phyloP scores from a whole-genome alignment of 2,797 vertebrate species.

The Phataginus tetradactyla region DNA sequence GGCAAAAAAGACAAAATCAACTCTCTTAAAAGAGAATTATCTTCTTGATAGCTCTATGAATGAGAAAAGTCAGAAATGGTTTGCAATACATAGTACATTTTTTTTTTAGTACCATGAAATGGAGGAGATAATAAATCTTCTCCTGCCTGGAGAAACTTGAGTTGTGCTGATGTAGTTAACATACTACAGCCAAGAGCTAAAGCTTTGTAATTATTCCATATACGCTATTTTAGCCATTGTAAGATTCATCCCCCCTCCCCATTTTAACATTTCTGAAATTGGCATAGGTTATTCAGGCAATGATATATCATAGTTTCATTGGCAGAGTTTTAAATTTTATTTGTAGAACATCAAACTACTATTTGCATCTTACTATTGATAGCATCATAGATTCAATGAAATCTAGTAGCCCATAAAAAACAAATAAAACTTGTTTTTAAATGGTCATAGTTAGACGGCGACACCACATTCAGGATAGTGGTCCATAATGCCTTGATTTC shows the following conservation, averaged over 20 bases:
- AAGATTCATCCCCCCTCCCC: neutral
- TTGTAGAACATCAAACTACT: slow-evolving; percentile 27
- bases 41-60: neutral
- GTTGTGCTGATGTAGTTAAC: neutral
- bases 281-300: neutral
- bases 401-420: neutral
- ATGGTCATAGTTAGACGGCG: neutral
- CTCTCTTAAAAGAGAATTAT: neutral
- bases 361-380: neutral
- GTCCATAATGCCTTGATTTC: neutral
- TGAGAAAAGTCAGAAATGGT: neutral
- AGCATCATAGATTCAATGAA: slow-evolving; percentile 18
- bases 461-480: neutral
- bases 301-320: neutral
- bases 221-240: neutral
- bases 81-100: neutral
- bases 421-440: neutral
- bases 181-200: neutral
- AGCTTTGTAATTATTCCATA: neutral
- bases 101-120: neutral
- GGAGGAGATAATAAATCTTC: neutral
- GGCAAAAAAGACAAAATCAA: neutral
- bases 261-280: neutral
- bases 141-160: neutral
- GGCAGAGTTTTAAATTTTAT: neutral